A percentile compares a stretch with the other conserved stretches of the same genome.
Conservation (phyloP, 1,140 invertebrate species). For the Telenomus remus region DNA sequence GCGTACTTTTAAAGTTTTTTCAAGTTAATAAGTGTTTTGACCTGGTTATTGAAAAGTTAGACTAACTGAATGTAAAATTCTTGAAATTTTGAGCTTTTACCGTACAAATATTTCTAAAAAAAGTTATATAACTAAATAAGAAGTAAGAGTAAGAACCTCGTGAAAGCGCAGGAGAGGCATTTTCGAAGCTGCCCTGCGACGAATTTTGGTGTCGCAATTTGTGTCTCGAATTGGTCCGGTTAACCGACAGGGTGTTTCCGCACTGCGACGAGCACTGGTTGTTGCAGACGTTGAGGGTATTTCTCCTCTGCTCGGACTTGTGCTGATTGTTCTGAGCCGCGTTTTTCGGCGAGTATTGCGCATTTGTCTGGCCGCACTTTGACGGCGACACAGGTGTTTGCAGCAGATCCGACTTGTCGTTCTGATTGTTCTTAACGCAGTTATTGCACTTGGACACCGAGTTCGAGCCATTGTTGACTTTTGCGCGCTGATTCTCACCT, state of each 20-base stretch:
- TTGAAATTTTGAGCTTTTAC: no score
- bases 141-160: constrained; percentile 70
- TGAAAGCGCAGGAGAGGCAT: constrained; percentile 78
- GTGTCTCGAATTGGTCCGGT: constrained; percentile 70
- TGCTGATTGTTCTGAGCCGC: constrained; percentile 68
- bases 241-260: constrained; percentile 73
- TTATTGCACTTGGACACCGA: constrained; percentile 69
- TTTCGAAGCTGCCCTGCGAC: constrained; percentile 77
- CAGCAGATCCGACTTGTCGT: constrained; percentile 66
- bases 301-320: constrained; percentile 66
- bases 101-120: neutral
- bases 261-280: constrained; percentile 76
- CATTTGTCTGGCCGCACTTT: constrained; percentile 60
- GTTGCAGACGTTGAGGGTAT: constrained; percentile 68
- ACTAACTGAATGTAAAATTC: no score
- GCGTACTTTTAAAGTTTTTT: no score
- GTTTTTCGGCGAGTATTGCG: constrained; percentile 72
- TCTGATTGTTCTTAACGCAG: constrained; percentile 71
- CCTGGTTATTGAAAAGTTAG: no score
- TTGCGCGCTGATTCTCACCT: constrained; percentile 60
- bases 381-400: constrained; percentile 69
- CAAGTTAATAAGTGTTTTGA: no score
- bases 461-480: constrained; percentile 54
- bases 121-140: neutral
- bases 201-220: constrained; percentile 80